A percentile compares a stretch with the other conserved stretches of the same genome.
Evolutionary conservation across 2,888 invertebrate species (phyloP).

Genomic region (Branchipolynoe longqiensis): DNA sequence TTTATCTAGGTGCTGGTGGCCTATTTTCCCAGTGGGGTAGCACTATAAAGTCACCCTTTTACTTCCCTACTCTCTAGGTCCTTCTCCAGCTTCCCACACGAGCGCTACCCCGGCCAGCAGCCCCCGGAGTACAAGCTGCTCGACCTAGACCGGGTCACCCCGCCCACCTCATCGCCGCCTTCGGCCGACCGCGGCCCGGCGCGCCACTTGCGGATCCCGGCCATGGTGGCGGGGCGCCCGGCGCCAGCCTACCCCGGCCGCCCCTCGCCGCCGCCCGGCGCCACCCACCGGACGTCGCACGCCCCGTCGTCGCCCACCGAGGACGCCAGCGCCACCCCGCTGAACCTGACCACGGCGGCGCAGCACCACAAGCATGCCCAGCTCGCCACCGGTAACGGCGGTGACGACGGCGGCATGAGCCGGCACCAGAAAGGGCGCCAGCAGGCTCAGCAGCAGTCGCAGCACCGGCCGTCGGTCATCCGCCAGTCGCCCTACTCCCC

Average conservation of each 20-base stretch:
- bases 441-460: neutral
- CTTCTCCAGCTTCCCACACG: constrained; percentile 47
- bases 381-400: too few species aligned
- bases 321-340: neutral
- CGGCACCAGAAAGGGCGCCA: constrained; percentile 9
- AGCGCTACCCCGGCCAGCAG: neutral
- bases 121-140: constrained; percentile 32
- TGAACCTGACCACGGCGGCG: constrained; percentile 29
- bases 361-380: neutral
- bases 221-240: neutral
- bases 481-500: constrained; percentile 11
- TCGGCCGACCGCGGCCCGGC: neutral
- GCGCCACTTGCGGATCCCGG: constrained; percentile 22
- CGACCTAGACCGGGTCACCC: constrained; percentile 23
- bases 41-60: neutral
- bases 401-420: too few species aligned
- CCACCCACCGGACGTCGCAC: neutral
- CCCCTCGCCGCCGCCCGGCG: neutral
- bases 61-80: neutral
- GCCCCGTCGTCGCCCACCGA: neutral
- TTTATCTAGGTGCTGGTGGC: neutral
- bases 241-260: neutral
- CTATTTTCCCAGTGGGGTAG: neutral
- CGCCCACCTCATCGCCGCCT: neutral
- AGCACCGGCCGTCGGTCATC: constrained; percentile 45